phyloP scores from a whole-genome alignment of 2,113 vertebrate species.

The Pseudopipra pipra region DNA sequence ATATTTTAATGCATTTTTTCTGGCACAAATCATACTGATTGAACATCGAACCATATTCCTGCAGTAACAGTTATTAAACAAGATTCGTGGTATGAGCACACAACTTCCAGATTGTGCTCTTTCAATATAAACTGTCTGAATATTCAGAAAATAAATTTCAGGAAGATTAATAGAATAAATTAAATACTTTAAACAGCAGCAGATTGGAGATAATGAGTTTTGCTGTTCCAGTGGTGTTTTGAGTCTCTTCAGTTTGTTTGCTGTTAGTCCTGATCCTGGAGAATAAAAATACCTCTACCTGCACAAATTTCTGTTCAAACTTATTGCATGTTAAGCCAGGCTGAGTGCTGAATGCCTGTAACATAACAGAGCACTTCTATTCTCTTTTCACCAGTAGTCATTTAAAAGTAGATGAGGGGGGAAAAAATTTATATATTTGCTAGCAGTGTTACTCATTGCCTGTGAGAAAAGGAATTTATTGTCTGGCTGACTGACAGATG shows the following conservation, averaged over 20 bases:
- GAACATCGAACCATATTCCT: background rate
- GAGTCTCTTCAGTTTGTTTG: background rate
- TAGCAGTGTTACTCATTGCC: background rate
- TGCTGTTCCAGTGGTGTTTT: background rate
- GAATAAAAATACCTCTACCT: background rate
- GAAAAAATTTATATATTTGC: background rate
- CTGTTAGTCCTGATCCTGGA: background rate
- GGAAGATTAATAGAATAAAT: background rate
- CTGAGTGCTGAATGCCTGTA: background rate
- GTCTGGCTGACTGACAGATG: rapidly evolving
- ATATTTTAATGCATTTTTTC: background rate
- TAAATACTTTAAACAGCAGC: background rate
- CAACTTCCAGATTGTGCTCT: background rate
- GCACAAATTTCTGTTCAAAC: background rate
- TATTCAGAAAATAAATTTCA: conserved; percentile 20
- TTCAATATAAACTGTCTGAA: background rate
- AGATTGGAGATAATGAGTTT: background rate
- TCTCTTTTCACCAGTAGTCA: background rate
- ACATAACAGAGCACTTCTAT: background rate
- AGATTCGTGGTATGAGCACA: background rate
- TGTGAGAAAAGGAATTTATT: background rate
- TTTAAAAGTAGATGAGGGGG: background rate
- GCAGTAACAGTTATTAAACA: background rate
- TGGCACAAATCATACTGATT: background rate
- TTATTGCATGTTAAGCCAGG: background rate